phyloP scores from a whole-genome alignment of 1,140 invertebrate genomes.

The Reticulitermes speratus region DNA sequence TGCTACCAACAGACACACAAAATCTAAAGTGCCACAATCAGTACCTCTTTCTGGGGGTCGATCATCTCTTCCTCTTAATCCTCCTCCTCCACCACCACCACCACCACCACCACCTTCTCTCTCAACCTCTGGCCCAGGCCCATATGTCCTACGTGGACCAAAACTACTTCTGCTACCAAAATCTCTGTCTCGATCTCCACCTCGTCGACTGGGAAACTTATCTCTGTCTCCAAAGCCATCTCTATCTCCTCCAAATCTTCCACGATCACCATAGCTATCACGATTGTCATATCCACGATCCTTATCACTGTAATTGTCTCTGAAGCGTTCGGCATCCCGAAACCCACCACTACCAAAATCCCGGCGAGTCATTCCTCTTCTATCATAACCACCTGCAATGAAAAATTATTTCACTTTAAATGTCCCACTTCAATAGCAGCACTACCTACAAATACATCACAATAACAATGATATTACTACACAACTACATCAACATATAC shows the following conservation, averaged over 20 bases:
- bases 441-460: too few relatives aligned
- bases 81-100: slow-evolving; percentile 38
- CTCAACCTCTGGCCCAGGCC: not conserved
- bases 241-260: slow-evolving; percentile 38
- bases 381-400: slow-evolving; percentile 22
- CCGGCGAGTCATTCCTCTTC: slow-evolving; percentile 12
- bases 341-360: slow-evolving; percentile 42
- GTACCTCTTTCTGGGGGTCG: slow-evolving; percentile 15
- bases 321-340: slow-evolving; percentile 38
- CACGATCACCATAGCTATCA: slow-evolving; percentile 40
- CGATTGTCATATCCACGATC: slow-evolving; percentile 38
- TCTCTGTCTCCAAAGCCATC: slow-evolving; percentile 40
- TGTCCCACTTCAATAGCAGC: too few relatives aligned
- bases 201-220: slow-evolving; percentile 35
- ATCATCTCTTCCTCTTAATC: slow-evolving; percentile 39
- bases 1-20: too few relatives aligned
- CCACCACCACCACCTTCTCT: slow-evolving; percentile 35
- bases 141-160: slow-evolving; percentile 38
- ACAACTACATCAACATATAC: too few relatives aligned
- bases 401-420: not conserved
- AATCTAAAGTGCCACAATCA: too few relatives aligned
- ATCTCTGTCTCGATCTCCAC: slow-evolving; percentile 42
- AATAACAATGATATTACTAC: not conserved
- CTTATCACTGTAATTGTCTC: slow-evolving; percentile 37
- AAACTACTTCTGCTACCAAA: slow-evolving; percentile 42